These are phyloP conservation scores for Drosophila parvula DNA, from an alignment of 1,140 invertebrate genomes.

Conservation along the genomic window DNA sequence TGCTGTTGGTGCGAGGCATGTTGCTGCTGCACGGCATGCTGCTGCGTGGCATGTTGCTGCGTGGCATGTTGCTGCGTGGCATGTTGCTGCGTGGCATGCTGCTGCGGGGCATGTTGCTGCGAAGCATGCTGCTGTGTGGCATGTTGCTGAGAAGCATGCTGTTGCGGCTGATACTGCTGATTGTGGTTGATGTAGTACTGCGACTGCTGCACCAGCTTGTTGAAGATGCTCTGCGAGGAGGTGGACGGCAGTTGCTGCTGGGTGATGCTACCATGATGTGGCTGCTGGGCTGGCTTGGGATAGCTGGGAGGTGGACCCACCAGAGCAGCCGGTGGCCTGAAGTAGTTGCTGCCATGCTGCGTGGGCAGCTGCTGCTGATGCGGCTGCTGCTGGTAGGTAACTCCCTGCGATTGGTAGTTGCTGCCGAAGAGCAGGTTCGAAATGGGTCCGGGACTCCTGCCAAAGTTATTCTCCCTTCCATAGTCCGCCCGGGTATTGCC, in stretches of 20 bases:
- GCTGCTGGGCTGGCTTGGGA: constrained; percentile 42
- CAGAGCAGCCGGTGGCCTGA: constrained; percentile 82
- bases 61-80: constrained; percentile 55
- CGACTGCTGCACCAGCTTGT: constrained; percentile 80
- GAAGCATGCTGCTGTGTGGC: constrained; percentile 70
- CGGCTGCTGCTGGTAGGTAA: constrained; percentile 32
- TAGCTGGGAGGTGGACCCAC: constrained; percentile 41
- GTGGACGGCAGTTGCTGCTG: constrained; percentile 67
- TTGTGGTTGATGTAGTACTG: constrained; percentile 85
- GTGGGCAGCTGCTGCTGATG: constrained; percentile 60
- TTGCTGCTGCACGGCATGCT: constrained; percentile 64
- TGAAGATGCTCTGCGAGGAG: constrained; percentile 67
- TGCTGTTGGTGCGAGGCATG: constrained; percentile 62
- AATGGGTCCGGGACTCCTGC: constrained; percentile 21
- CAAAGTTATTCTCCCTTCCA: constrained; percentile 62
- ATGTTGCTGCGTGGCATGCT: constrained; percentile 36
- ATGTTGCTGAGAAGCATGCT: constrained; percentile 51
- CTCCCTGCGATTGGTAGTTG: constrained; percentile 49
- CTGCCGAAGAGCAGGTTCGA: constrained; percentile 55
- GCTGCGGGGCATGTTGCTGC: constrained; percentile 23
- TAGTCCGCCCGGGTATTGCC: constrained; percentile 66
- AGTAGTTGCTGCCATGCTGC: constrained; percentile 79
- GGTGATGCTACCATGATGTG: constrained; percentile 48
- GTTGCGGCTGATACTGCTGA: constrained; percentile 74
- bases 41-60: constrained; percentile 26